Conservation (phyloP, 2,797 vertebrate species). For the Hoplostethus mediterraneus region DNA sequence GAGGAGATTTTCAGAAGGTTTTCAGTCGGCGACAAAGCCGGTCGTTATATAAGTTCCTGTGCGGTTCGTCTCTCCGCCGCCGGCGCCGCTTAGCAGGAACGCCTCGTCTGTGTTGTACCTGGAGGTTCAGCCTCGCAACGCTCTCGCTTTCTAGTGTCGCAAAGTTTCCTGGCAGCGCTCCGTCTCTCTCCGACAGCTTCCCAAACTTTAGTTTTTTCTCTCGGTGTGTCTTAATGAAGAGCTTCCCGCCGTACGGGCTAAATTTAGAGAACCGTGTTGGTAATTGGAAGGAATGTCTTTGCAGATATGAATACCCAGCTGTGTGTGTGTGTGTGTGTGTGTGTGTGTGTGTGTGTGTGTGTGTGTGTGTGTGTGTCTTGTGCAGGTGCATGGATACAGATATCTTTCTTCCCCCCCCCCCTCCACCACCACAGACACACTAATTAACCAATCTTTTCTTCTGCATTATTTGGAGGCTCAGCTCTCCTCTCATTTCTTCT, state of each 20-base stretch:
- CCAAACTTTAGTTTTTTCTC: slow-evolving; percentile 21
- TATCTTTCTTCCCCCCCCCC: slow-evolving; percentile 24
- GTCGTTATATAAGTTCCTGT: slow-evolving; percentile 63
- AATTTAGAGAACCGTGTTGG: slow-evolving; percentile 44
- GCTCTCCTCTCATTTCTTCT: slow-evolving; percentile 32
- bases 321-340: slow-evolving; percentile 35
- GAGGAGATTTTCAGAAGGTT: slow-evolving; percentile 64
- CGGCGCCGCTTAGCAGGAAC: slow-evolving; percentile 16
- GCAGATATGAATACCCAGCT: slow-evolving; percentile 42
- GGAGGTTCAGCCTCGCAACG: slow-evolving; percentile 18
- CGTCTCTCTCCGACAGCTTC: slow-evolving; percentile 7
- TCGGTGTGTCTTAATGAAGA: slow-evolving; percentile 13
- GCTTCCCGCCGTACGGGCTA: slow-evolving; percentile 12
- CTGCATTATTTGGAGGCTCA: slow-evolving; percentile 23
- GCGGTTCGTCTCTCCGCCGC: slow-evolving; percentile 48
- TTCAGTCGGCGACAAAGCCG: slow-evolving; percentile 64
- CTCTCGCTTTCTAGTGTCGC: slow-evolving; percentile 41
- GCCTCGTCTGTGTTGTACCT: slow-evolving; percentile 44
- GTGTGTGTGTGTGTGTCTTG: slow-evolving; percentile 32
- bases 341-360: slow-evolving; percentile 29
- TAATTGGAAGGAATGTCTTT: slow-evolving; percentile 55
- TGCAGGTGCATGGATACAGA: slow-evolving; percentile 45
- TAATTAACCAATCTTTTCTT: slow-evolving; percentile 49
- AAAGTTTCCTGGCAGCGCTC: slow-evolving; percentile 36
- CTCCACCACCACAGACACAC: slow-evolving; percentile 1